A percentile compares a stretch with the other conserved stretches of the same genome.
phyloP scores from a whole-genome alignment of 2,888 invertebrate genomes.

The Poecilobothrus nobilitatus region DNA sequence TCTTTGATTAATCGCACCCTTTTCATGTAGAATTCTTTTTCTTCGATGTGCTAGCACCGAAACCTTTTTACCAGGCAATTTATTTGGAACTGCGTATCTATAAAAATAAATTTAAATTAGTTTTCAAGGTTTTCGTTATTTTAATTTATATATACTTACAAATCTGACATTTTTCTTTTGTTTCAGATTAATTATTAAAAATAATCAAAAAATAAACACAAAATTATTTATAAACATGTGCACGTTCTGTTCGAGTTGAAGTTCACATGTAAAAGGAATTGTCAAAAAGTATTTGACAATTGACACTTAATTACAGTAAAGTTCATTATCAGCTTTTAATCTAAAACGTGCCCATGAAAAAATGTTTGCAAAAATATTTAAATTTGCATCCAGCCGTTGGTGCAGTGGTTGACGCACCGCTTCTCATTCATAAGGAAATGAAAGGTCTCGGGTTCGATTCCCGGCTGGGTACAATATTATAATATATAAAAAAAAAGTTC shows the following conservation, averaged over 20 bases:
- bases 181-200: neutral
- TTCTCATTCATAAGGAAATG: no score
- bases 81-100: constrained; percentile 43
- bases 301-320: no score
- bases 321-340: no score
- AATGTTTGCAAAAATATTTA: no score
- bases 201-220: no score
- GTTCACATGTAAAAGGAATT: neutral
- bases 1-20: constrained; percentile 35
- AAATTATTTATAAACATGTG: neutral
- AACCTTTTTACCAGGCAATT: constrained; percentile 42
- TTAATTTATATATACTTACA: constrained; percentile 27
- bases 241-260: neutral
- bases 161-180: constrained; percentile 36
- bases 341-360: no score
- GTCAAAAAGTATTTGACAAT: neutral
- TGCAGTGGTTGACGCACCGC: no score
- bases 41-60: constrained; percentile 43
- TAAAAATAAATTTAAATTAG: constrained; percentile 7
- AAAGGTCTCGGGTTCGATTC: no score
- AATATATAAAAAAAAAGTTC: no score
- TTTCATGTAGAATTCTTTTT: constrained; percentile 37
- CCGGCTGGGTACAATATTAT: no score
- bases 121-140: neutral
- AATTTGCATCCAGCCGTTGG: no score